phyloP scores from a whole-genome alignment of 2,113 vertebrate genomes.

The Tachycineta bicolor region DNA sequence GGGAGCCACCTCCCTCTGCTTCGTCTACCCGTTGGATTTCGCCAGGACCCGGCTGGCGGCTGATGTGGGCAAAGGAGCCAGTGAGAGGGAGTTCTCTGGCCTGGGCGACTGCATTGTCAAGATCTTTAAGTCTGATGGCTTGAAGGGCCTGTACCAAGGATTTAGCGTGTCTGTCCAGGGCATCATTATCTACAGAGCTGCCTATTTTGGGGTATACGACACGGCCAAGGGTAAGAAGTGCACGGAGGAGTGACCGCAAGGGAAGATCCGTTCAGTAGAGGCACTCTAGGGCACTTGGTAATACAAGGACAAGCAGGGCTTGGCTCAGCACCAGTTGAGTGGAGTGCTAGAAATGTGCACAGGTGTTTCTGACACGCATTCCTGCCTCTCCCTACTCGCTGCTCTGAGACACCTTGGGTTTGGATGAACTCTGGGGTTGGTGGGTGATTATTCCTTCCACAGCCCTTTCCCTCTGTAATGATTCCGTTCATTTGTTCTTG shows the following conservation, averaged over 20 bases:
- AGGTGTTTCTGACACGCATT: not conserved
- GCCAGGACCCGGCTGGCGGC: conserved; percentile 96
- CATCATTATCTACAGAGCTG: conserved; percentile 99
- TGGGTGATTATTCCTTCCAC: not conserved
- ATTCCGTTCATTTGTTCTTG: not conserved
- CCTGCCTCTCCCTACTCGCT: not conserved
- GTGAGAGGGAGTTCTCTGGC: conserved; percentile 90
- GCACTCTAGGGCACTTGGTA: not conserved
- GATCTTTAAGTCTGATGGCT: conserved; percentile 92
- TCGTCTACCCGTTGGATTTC: conserved; percentile 98
- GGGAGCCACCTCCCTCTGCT: conserved; percentile 96
- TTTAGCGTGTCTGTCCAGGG: conserved; percentile 98
- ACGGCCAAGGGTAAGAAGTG: conserved; percentile 93
- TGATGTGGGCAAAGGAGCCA: conserved; percentile 89
- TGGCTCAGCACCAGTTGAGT: not conserved
- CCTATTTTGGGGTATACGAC: conserved; percentile 97
- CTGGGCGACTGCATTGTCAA: conserved; percentile 90
- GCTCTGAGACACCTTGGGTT: not conserved
- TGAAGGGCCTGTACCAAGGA: conserved; percentile 91
- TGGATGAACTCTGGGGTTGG: not conserved
- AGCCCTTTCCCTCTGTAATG: not conserved
- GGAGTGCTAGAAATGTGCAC: not conserved
- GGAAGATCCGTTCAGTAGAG: not conserved
- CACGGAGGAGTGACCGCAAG: not conserved
- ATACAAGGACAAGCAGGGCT: not conserved